Percentiles rank a stretch among this genome's conserved stretches.
Evolutionary conservation across 2,797 vertebrate species (phyloP).

Genomic region (Pogoniulus pusillus): DNA sequence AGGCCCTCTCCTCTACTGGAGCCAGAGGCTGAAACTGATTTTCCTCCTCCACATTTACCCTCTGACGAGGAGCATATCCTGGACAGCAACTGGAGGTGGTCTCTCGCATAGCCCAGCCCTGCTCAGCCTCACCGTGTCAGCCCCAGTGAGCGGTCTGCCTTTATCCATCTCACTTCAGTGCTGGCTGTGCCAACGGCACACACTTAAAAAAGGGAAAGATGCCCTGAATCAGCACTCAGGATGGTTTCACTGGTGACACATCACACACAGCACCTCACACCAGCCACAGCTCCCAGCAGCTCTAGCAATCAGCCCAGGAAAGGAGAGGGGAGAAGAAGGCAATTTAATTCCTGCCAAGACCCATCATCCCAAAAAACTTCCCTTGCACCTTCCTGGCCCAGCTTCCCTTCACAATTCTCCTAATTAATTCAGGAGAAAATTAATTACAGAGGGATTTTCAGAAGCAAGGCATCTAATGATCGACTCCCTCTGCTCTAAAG

Average conservation of each 20-base stretch:
- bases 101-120: background rate
- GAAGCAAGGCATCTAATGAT: conserved; percentile 71
- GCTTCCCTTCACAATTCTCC: conserved; percentile 59
- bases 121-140: background rate
- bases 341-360: background rate
- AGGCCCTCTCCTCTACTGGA: background rate
- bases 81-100: background rate
- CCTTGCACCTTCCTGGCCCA: background rate
- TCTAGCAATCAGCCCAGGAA: background rate
- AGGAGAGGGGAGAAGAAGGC: background rate
- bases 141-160: accelerated
- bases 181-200: accelerated
- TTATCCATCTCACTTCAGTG: accelerated
- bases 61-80: accelerated
- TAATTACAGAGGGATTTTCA: conserved; percentile 80
- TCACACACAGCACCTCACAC: background rate
- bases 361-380: conserved; percentile 35
- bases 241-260: no score
- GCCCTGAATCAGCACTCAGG: accelerated
- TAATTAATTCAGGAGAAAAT: conserved; percentile 87
- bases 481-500: conserved; percentile 11
- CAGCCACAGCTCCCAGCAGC: background rate
- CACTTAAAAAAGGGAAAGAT: background rate
- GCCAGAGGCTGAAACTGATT: background rate
- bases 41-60: accelerated